Evolutionary conservation across 2,797 vertebrate genomes (phyloP), one percentile per base, ranked within the genome.

Genomic region (Argya squamiceps): DNA sequence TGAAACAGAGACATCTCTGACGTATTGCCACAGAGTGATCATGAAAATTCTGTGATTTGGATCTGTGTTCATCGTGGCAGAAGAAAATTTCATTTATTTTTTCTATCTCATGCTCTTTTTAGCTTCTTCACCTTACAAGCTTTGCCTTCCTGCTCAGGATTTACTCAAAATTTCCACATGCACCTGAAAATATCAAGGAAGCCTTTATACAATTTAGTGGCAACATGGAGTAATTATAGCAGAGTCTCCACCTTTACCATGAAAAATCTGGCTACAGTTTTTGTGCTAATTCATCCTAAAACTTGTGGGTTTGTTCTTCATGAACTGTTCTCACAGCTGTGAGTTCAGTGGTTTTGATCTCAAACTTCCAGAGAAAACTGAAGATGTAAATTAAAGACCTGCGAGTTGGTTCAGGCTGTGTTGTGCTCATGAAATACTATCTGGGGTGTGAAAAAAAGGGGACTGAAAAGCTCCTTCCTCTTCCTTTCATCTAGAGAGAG

Each of bases 41-140:
- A 6, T 29, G 58, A 36, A 86, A 67, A 32, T 39, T 73, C 47
- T 55, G 43, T 15, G 18, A 16, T 81, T 69, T 56, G 26, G 36
- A 64, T 26, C 32, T 37, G n/a, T 55, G 10, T 23, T 81, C 26
- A 34, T 29, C 0, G 0, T 56, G 13, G 0, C 32, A 56, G 46
- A 58, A 64, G 53, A 68, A 71, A 88, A 76, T 68, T 9, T 56
- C 2, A 0, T 4, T 15, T 36, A 3, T 79, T 49, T 17, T 56
- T 82, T 47, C 24, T 64, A 0, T 47, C 15, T 9, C 4, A 0
- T 60, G 12, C 5, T 55, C 17, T 70, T 60, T 43, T 85, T 34
- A 69, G 3, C 24, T 73, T 41, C 19, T 62, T 69, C 16, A 53
- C 16, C 24, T 87, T 82, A 11, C 11, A 37, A 27, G 21, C 8